Evolutionary conservation across 2,888 invertebrate species (phyloP).

Genomic region (Papilio gigon): DNA sequence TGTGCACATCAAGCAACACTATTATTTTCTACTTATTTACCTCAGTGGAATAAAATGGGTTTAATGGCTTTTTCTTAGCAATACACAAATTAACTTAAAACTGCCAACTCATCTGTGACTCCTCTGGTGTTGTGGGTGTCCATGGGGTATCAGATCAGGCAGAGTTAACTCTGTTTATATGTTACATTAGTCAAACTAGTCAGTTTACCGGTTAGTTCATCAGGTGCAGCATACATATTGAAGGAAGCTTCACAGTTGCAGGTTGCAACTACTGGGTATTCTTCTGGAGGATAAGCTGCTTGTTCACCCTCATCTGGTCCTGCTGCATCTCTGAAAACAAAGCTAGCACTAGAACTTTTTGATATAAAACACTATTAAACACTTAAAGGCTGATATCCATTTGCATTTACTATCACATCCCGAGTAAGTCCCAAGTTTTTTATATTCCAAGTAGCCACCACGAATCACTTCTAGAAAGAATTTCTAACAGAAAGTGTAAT

Average conservation of each 20-base stretch:
- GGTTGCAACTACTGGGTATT: conserved; percentile 57
- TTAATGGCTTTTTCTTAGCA: too few species aligned
- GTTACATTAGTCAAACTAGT: too few species aligned
- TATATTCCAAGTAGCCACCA: neutral
- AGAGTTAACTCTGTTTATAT: too few species aligned
- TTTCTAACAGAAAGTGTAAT: neutral
- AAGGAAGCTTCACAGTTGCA: conserved; percentile 66
- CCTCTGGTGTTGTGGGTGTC: too few species aligned
- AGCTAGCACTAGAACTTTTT: neutral
- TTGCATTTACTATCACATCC: neutral
- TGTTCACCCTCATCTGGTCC: conserved; percentile 68
- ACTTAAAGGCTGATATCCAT: neutral
- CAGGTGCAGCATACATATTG: conserved; percentile 65
- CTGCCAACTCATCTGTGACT: too few species aligned
- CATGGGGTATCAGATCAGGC: too few species aligned
- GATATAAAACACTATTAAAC: too few species aligned
- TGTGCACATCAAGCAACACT: conserved; percentile 45
- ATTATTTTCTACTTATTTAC: too few species aligned
- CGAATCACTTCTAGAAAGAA: neutral
- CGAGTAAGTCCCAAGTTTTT: neutral
- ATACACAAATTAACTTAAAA: too few species aligned
- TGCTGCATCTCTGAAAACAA: conserved; percentile 56
- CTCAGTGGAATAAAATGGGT: too few species aligned
- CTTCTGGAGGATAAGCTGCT: conserved; percentile 64
- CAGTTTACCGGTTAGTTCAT: conserved; percentile 63